Evolutionary conservation across 2,888 invertebrate genomes (phyloP).

Genomic region (Cheilosia soror): DNA sequence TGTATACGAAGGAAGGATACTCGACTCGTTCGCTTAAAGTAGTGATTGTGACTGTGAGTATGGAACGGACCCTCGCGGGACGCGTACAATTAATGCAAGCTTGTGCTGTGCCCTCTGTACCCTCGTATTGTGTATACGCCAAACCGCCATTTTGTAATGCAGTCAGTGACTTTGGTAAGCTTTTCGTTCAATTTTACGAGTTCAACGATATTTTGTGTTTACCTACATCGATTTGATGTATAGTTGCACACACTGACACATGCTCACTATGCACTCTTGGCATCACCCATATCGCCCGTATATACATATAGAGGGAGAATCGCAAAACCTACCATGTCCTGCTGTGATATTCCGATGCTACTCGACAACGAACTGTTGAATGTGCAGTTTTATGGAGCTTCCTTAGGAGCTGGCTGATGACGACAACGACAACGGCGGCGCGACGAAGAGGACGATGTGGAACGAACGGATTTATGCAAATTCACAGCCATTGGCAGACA

Average conservation of each 20-base stretch:
- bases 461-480: slow-evolving; percentile 76
- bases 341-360: slow-evolving; percentile 64
- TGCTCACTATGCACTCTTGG: slow-evolving; percentile 56
- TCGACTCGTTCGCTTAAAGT: slow-evolving; percentile 29
- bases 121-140: slow-evolving; percentile 52
- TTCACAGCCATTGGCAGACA: slow-evolving; percentile 76
- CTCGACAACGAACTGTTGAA: slow-evolving; percentile 74
- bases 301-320: slow-evolving; percentile 13
- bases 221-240: slow-evolving; percentile 43
- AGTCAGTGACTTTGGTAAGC: slow-evolving; percentile 75
- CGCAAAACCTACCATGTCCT: slow-evolving; percentile 35
- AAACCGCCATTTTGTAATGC: slow-evolving; percentile 77
- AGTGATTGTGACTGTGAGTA: slow-evolving; percentile 38
- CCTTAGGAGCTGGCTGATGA: slow-evolving; percentile 58
- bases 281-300: neutral
- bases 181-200: slow-evolving; percentile 70
- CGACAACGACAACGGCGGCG: slow-evolving; percentile 14
- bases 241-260: slow-evolving; percentile 55
- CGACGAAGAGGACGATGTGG: slow-evolving; percentile 31
- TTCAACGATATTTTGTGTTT: slow-evolving; percentile 61
- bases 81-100: slow-evolving; percentile 52
- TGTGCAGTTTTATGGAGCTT: slow-evolving; percentile 74
- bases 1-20: slow-evolving; percentile 30
- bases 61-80: slow-evolving; percentile 18
- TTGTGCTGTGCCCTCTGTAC: slow-evolving; percentile 62